Percentiles rank a stretch among this genome's conserved stretches.
These are phyloP conservation scores for Noctuana brunneofusca DNA, from an alignment of 2,888 invertebrate genomes.

Conservation along the genomic window DNA sequence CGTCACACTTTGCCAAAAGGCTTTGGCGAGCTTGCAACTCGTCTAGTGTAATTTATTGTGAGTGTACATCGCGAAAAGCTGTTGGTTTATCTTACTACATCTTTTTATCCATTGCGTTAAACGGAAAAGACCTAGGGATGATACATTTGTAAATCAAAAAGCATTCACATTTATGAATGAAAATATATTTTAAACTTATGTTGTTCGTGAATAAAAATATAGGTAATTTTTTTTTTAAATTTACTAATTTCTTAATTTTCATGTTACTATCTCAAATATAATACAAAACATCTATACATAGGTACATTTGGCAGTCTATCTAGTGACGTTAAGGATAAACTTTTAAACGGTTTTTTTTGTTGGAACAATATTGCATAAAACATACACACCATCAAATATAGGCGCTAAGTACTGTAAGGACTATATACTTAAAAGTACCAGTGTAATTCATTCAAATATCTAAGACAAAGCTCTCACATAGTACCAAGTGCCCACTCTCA, in stretches of 20 bases:
- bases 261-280: too few relatives aligned
- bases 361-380: background rate
- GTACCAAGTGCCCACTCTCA: constrained; percentile 44
- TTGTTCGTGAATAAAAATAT: too few relatives aligned
- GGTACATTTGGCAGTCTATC: too few relatives aligned
- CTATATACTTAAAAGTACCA: constrained; percentile 5
- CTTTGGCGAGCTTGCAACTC: constrained; percentile 8
- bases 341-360: too few relatives aligned
- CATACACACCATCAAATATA: background rate
- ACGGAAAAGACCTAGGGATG: background rate
- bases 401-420: background rate
- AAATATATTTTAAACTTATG: too few relatives aligned
- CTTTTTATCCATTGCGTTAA: background rate
- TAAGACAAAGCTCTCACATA: constrained; percentile 12
- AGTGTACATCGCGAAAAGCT: background rate
- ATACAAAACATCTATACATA: too few relatives aligned
- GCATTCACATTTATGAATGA: too few relatives aligned
- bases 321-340: too few relatives aligned
- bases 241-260: too few relatives aligned
- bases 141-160: too few relatives aligned
- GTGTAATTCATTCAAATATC: constrained; percentile 16
- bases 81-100: constrained; percentile 1
- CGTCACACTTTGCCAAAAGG: constrained; percentile 16
- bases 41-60: constrained; percentile 10
- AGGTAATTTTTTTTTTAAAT: too few relatives aligned